Conservation (phyloP, 2,113 vertebrate genomes). For the Eudyptes chrysolophus region DNA sequence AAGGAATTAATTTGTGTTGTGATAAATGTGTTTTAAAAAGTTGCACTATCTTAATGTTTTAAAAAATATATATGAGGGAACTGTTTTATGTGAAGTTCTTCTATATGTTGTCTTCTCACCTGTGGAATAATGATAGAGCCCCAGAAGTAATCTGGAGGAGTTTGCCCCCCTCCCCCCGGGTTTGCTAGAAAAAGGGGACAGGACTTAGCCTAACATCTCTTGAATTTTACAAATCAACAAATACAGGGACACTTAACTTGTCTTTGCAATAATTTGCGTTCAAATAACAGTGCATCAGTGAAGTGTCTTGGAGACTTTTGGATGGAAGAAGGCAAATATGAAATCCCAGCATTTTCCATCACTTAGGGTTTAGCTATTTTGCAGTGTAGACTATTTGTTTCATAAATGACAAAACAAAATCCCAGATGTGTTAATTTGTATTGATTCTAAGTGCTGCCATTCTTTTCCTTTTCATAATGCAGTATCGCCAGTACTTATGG, state of each 20-base stretch:
- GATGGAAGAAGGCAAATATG: slow-evolving; percentile 59
- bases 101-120: slow-evolving; percentile 74
- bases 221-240: slow-evolving; percentile 42
- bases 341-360: slow-evolving; percentile 43
- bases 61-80: slow-evolving; percentile 78
- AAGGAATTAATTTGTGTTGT: slow-evolving; percentile 79
- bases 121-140: slow-evolving; percentile 76
- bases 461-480: slow-evolving; percentile 14
- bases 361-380: slow-evolving; percentile 29
- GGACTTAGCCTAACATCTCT: slow-evolving; percentile 73
- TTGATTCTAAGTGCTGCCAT: slow-evolving; percentile 43
- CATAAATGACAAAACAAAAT: background rate
- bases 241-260: slow-evolving; percentile 64
- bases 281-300: background rate
- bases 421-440: background rate
- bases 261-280: slow-evolving; percentile 65
- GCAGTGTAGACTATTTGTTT: slow-evolving; percentile 33
- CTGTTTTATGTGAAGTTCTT: slow-evolving; percentile 74
- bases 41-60: slow-evolving; percentile 94
- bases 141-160: slow-evolving; percentile 74
- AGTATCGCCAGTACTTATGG: slow-evolving; percentile 9
- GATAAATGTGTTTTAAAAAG: slow-evolving; percentile 81
- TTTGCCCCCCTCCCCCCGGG: slow-evolving; percentile 29
- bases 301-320: slow-evolving; percentile 52
- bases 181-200: slow-evolving; percentile 68